Evolutionary conservation across 2,888 invertebrate species (phyloP), one percentile per base, ranked within the genome.

Genomic region (Eupeodes luniger): DNA sequence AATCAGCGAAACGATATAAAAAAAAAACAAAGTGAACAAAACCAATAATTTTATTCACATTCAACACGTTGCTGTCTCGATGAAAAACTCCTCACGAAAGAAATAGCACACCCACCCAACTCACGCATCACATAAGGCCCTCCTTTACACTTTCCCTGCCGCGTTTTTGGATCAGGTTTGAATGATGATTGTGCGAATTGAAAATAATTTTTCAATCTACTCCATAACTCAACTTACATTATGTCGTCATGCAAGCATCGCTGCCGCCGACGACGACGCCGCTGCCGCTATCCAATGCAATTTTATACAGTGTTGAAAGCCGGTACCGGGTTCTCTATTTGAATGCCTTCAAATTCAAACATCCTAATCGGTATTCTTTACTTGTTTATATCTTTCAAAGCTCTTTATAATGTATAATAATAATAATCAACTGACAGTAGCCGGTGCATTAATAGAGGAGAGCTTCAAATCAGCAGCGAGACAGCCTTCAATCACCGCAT

Each of bases 331-430:
- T 69, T 76, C 40, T 44, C 19, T 34, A 84, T 84, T 84, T 69
- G 61, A 69, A 76, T 76, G 40, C 66, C 47, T 51, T 27, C 27
- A 55, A 40, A 40, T 51, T 27, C 27, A 55, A 40, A 40, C 70
- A 7, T 55, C 57, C 72, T 85, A 85, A 72, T 85, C 85, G 70
- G 69, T 81, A 85, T 85, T 85, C 81, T 59, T 61, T 76, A 76
- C 81, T 70, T 81, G 81, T 81, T 76, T 76, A 19, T 19, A 19
- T 19, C 19, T 19, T 57, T 81, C 27, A 62, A 76, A 81, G 72
- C 69, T 74, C 79, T 79, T 72, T 61, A 69, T 80, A 80, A 75
- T 75, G 61, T 67, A 79, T 64, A 47, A 66, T 40, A 36, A 36
- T 36, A 47, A 10, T 36, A 59, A 59, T 80, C 59, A 36, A 61